Evolutionary conservation across 2,797 vertebrate genomes (phyloP), one percentile per base, ranked within the genome.

Genomic region (Aphelocoma californica): DNA sequence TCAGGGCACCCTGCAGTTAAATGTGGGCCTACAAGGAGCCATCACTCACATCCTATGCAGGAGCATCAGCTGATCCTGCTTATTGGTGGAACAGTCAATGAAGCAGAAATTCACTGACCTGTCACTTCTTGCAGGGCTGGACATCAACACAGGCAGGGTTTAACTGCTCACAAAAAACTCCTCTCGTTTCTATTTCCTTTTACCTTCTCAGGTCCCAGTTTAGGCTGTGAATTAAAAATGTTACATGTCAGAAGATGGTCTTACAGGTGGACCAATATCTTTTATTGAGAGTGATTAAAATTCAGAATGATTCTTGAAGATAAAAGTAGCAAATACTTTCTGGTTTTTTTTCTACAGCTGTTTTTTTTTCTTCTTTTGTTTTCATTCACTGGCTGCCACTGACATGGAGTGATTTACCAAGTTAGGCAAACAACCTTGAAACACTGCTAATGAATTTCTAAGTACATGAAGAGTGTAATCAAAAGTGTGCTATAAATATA

Each of bases 321-420:
- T 48, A 24, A 67, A 89, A 54, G 19, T 54, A 78, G 4, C 11
- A 71, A 80, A 78, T n/a, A 12, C 5, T 8, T 67, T 61, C 19
- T 34, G 19, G 7, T 7, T 0, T 26, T 4, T 18, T 47, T 9
- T 17, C 21, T n/a, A 26, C 28, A 81, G 14, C 20, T 73, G 7
- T 4, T 12, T 50, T 15, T 47, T n/a, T 34, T 38, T 26, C 50
- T 54, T 6, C 18, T 78, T 83, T 47, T 80, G 4, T 65, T 93
- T 93, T 42, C 57, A 45, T 85, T 40, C 53, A 12, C 24, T 67
- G 84, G 6, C 36, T 71, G 20, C 60, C 64, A 36, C 25, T 20
- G 58, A 53, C 42, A 23, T 26, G 7, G 77, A 60, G 24, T 57
- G 38, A 57, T 85, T 90, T 87, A 85, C 19, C 40, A 70, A 80